Base-by-base conservation (phyloP, 2,113 vertebrate species). In the Chaetodon trifascialis region DNA sequence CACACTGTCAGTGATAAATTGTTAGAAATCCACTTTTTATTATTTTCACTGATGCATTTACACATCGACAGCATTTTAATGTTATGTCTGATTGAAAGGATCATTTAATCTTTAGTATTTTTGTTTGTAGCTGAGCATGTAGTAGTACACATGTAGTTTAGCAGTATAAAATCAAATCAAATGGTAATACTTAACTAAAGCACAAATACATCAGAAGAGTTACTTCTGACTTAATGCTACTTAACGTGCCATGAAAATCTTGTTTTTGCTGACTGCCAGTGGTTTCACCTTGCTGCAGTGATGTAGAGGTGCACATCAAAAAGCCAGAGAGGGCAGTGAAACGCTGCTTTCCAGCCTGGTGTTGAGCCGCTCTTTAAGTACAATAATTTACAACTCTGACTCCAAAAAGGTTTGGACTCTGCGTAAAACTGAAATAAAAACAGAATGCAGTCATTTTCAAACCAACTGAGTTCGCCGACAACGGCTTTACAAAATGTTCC, bases 251-350 rank as follows among this genome's bases (percentile, higher is more conserved):
- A 30, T 30, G 30, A 30, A 30, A 30, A 30, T 30, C 30, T 30
- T 30, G 30, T 30, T 30, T 30, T 30, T 30, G 30, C 59, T 72
- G 73, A 62, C n/a, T n/a, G 55, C 54, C 16, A 46, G 21, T 30
- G 66, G 60, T 77, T 73, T 34, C 17, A n/a, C 8, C 40, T n/a
- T 23, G 14, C 34, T 52, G 68, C 36, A 74, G 19, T 40, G 46
- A 66, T 55, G 40, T 5, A 11, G 21, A 74, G 30, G 38, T 66
- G 42, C 4, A 54, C 23, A 36, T 44, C 44, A 73, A 4, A 8
- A 76, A 30, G 30, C 30, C 58, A 60, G 16, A 38, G 59, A 40
- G 40, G 9, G 40, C 40, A 42, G 40, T 42, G 40, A 42, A 42
- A 42, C 40, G 30, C 30, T 30, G 30, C 30, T 30, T 30, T 30